Evolutionary conservation across 2,797 vertebrate species (phyloP).

Genomic region (Spheniscus humboldti): DNA sequence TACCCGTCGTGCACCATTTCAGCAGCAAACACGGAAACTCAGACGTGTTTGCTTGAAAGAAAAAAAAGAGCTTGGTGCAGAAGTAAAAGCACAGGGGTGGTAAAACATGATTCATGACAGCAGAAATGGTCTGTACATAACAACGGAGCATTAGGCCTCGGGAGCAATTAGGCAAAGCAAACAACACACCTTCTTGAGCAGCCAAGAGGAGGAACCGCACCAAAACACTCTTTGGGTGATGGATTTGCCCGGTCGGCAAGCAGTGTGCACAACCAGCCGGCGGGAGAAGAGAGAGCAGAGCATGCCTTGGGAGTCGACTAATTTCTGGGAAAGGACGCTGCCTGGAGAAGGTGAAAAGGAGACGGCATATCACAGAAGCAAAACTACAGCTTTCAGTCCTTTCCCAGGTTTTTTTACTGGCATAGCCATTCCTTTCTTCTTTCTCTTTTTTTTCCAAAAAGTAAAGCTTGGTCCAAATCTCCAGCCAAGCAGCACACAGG

Average conservation of each 20-base stretch:
- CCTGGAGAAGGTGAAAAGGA: background rate
- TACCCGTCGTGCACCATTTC: background rate
- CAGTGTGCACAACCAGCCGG: background rate
- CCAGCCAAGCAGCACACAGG: background rate
- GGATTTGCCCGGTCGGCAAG: background rate
- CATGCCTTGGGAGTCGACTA: background rate
- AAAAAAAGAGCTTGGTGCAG: background rate
- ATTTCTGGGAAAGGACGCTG: background rate
- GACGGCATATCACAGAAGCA: background rate
- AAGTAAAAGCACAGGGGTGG: conserved; percentile 25
- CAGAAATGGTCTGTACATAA: conserved; percentile 76
- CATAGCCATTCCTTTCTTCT: background rate
- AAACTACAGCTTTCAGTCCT: background rate
- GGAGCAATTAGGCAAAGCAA: conserved; percentile 79
- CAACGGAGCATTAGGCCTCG: conserved; percentile 71
- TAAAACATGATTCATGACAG: conserved; percentile 60
- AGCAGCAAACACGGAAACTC: conserved; percentile 25
- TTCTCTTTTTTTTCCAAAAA: background rate
- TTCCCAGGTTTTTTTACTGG: background rate
- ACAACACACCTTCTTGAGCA: conserved; percentile 80
- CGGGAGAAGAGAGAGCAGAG: background rate
- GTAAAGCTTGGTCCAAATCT: background rate
- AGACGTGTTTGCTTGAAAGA: background rate
- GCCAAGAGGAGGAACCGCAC: conserved; percentile 61
- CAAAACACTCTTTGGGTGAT: background rate